Evolutionary conservation across 2,797 vertebrate genomes (phyloP), one percentile per base, ranked within the genome.

Genomic region (Takifugu ocellatus): DNA sequence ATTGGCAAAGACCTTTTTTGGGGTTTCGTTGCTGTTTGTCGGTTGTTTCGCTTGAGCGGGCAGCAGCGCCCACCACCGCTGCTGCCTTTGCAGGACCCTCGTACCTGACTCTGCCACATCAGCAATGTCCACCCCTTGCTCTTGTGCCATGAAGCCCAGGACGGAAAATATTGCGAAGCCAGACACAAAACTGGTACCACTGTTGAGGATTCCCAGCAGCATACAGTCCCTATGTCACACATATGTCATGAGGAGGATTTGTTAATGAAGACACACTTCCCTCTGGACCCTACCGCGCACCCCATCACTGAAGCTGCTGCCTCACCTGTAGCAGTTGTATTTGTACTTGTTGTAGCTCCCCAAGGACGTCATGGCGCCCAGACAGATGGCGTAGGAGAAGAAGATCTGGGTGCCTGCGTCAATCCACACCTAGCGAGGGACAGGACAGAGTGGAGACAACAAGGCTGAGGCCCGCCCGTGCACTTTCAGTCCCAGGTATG

Each of bases 21-120:
- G 57, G 67, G 65, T 83, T 77, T 82, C 63, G 56, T 82, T 83
- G 79, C 81, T 73, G 82, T 79, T 86, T 84, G n/a, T 46, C 58
- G 48, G 45, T 74, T 77, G 60, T 85, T 86, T 75, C 27, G 82
- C 91, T 93, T 45, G 77, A 85, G 75, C 81, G 90, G 93, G 93
- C 90, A 93, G 93, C 94, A 95, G 95, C 90, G 91, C 94, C 95
- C 95, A 96, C 95, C 95, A 95, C 93, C 94, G 92, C 94, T 96
- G 94, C 94, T 85, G 89, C 88, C 85, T 78, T 93, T 90, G 62
- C 74, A 83, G 73, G 56, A 93, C 93, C 93, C 93, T 94, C 95
- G 90, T 98, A 99, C 97, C 97, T 98, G 96, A 99, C 94, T 98
- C 96, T 93, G 96, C 96, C 92, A 99, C 96, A 93, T 96, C 94